Conservation (phyloP, 2,797 vertebrate species). For the Anableps anableps region DNA sequence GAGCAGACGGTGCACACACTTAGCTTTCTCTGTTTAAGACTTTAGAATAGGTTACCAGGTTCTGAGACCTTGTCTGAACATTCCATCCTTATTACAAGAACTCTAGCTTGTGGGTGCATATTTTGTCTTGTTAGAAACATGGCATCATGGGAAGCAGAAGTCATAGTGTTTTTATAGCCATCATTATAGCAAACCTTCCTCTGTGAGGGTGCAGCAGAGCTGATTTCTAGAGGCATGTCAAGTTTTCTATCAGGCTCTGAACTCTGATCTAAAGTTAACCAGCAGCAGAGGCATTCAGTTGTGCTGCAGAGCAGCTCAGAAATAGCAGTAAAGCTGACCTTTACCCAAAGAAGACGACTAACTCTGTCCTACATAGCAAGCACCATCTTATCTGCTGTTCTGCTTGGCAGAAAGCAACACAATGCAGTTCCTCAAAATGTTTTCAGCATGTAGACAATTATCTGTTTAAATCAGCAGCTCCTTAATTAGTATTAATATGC, state of each 20-base stretch:
- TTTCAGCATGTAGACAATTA: not conserved
- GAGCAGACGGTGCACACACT: not conserved
- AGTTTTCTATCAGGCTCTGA: not conserved
- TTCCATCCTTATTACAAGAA: not conserved
- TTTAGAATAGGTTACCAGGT: not conserved
- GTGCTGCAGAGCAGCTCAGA: not conserved
- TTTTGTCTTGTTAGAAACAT: not conserved
- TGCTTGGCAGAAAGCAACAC: conserved; percentile 1
- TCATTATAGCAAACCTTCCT: not conserved
- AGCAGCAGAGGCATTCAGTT: not conserved
- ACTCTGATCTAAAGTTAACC: conserved; percentile 7
- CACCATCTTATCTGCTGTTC: not conserved
- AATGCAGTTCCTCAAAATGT: not conserved
- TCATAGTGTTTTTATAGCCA: not conserved
- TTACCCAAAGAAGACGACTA: not conserved
- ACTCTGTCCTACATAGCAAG: not conserved
- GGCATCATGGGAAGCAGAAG: not conserved
- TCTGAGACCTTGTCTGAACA: not conserved
- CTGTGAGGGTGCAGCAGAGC: not conserved
- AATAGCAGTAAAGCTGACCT: not conserved
- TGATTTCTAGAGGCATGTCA: not conserved
- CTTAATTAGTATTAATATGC: not conserved
- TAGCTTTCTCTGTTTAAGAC: not conserved
- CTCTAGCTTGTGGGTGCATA: not conserved
- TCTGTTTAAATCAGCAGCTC: not conserved